Evolutionary conservation across 2,113 vertebrate species (phyloP).

Genomic region (Pantherophis guttatus): DNA sequence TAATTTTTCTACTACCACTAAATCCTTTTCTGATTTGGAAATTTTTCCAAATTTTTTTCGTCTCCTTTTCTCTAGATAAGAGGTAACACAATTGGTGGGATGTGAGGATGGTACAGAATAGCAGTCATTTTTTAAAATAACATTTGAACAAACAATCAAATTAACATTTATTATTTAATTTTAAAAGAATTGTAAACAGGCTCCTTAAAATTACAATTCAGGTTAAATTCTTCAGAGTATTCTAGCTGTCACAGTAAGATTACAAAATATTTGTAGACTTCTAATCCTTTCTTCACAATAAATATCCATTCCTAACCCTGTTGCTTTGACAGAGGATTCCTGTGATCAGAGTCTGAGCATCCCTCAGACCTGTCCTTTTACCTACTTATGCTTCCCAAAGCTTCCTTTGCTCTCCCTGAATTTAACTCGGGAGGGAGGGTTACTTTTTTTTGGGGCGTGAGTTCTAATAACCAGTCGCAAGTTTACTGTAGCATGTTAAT

Average conservation of each 20-base stretch:
- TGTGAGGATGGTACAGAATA: not conserved
- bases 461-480: not conserved
- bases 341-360: not conserved
- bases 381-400: not conserved
- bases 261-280: not conserved
- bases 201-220: not conserved
- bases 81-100: not conserved
- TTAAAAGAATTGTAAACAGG: not conserved
- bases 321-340: not conserved
- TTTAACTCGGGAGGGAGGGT: not conserved
- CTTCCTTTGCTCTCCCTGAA: not conserved
- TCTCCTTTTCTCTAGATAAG: not conserved
- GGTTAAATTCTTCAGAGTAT: not conserved
- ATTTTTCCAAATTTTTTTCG: not conserved
- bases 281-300: not conserved
- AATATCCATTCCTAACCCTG: not conserved
- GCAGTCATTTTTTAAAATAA: not conserved
- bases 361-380: not conserved
- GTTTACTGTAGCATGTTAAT: not conserved
- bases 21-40: not conserved
- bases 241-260: not conserved
- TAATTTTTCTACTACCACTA: not conserved
- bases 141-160: not conserved
- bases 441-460: not conserved
- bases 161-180: not conserved